Percentiles rank a stretch among this genome's conserved stretches.
phyloP scores from a whole-genome alignment of 2,888 invertebrate genomes.

The Nycteola revayana region DNA sequence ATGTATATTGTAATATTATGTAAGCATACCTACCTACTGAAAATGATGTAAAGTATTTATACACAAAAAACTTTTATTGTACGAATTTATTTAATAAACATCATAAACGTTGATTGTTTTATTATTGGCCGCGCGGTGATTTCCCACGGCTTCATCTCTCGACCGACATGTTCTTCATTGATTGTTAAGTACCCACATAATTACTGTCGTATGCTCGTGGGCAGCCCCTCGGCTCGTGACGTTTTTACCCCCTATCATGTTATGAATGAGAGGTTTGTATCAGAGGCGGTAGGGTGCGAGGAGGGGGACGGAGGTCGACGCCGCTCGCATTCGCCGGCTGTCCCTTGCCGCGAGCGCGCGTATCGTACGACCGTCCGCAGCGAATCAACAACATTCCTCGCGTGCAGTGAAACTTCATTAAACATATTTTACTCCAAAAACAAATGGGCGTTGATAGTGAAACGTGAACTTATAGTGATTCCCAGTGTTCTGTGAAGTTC shows the following conservation, averaged over 20 bases:
- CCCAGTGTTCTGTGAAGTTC: constrained; percentile 58
- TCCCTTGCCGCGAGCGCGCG: constrained; percentile 51
- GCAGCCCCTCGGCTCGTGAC: constrained; percentile 46
- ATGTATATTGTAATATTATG: no score
- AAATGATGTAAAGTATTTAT: constrained; percentile 16
- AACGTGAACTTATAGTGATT: constrained; percentile 69
- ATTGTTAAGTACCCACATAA: constrained; percentile 46
- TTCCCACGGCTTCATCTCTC: constrained; percentile 46
- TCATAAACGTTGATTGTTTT: constrained; percentile 30
- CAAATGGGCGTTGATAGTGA: constrained; percentile 75
- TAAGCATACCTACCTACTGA: no score
- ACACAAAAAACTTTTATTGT: constrained; percentile 18
- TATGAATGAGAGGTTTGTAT: constrained; percentile 67
- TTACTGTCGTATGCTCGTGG: constrained; percentile 48
- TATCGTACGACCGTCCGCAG: constrained; percentile 20
- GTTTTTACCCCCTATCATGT: constrained; percentile 65
- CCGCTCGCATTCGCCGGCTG: constrained; percentile 67
- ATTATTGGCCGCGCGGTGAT: constrained; percentile 28
- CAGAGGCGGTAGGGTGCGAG: constrained; percentile 24
- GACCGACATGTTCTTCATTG: constrained; percentile 33
- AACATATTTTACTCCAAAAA: constrained; percentile 59
- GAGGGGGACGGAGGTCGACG: constrained; percentile 35
- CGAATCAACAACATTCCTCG: constrained; percentile 50
- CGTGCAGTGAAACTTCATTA: constrained; percentile 72
- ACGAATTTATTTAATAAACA: constrained; percentile 40